A percentile compares a stretch with the other conserved stretches of the same genome.
phyloP scores from a whole-genome alignment of 2,113 vertebrate genomes.

The Oceanodroma tethys region DNA sequence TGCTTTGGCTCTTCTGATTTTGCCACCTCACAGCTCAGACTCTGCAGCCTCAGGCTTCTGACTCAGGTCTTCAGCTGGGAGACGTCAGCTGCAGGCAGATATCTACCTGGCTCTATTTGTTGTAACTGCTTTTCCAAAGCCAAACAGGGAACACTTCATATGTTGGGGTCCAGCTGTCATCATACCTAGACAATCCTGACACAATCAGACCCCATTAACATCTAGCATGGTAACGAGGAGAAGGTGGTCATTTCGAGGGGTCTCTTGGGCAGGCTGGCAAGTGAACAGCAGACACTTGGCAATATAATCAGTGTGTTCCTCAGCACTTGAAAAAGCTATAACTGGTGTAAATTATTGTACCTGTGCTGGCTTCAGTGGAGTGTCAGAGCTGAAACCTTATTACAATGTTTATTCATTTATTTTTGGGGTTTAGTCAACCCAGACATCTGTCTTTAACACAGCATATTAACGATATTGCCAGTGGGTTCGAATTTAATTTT shows the following conservation, averaged over 20 bases:
- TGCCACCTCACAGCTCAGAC: background rate
- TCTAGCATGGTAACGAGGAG: background rate
- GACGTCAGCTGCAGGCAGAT: background rate
- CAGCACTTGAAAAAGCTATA: background rate
- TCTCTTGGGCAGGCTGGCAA: background rate
- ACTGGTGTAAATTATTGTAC: background rate
- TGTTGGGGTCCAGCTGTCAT: background rate
- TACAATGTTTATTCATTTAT: background rate
- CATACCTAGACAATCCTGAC: background rate
- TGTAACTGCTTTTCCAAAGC: background rate
- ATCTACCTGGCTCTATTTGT: background rate
- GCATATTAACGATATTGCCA: background rate
- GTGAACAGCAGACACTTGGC: background rate
- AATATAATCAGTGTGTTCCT: background rate
- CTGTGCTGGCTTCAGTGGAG: background rate
- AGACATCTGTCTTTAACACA: background rate
- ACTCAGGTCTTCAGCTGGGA: background rate
- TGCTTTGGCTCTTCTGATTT: background rate
- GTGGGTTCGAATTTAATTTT: background rate
- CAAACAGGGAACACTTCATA: background rate
- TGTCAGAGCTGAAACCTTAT: background rate
- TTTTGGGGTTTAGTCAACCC: background rate
- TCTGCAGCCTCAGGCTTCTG: background rate
- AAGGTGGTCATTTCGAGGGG: background rate
- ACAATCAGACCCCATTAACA: rapidly evolving